A percentile compares a stretch with the other conserved stretches of the same genome.
Evolutionary conservation across 2,888 invertebrate species (phyloP).

Genomic region (Brassicogethes aeneus): DNA sequence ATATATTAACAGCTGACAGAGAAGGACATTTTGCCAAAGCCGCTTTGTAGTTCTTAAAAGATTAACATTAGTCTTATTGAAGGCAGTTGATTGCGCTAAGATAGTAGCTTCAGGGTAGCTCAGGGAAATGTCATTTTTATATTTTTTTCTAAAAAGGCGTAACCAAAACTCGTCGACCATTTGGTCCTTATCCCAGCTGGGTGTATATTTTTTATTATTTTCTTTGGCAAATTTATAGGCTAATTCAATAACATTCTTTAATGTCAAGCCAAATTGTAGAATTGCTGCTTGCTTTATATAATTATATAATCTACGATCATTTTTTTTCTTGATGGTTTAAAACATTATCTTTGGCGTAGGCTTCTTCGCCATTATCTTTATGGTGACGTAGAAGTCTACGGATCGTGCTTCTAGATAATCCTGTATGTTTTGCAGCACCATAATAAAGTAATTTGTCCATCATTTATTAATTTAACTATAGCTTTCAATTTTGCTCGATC

Average conservation of each 20-base stretch:
- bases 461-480: neutral
- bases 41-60: conserved; percentile 20
- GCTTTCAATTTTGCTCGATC: neutral
- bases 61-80: conserved; percentile 17
- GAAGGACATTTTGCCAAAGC: conserved; percentile 10
- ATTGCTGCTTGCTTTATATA: conserved; percentile 5
- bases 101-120: conserved; percentile 24
- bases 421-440: neutral
- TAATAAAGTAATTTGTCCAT: neutral
- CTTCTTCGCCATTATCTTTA: neutral
- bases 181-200: conserved; percentile 12
- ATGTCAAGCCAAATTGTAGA: conserved; percentile 14
- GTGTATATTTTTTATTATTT: conserved; percentile 15
- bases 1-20: conserved; percentile 12
- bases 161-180: conserved; percentile 13
- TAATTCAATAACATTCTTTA: conserved; percentile 8
- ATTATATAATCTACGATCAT: too few relatives aligned
- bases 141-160: conserved; percentile 8
- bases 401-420: neutral
- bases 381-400: neutral
- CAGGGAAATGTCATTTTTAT: conserved; percentile 15
- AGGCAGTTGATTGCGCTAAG: conserved; percentile 20
- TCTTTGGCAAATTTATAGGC: conserved; percentile 16
- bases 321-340: conserved; percentile 5
- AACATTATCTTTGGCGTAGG: conserved; percentile 1